These are phyloP conservation scores for Lamellibrachia columna DNA, from an alignment of 2,888 invertebrate genomes.

Conservation along the genomic window DNA sequence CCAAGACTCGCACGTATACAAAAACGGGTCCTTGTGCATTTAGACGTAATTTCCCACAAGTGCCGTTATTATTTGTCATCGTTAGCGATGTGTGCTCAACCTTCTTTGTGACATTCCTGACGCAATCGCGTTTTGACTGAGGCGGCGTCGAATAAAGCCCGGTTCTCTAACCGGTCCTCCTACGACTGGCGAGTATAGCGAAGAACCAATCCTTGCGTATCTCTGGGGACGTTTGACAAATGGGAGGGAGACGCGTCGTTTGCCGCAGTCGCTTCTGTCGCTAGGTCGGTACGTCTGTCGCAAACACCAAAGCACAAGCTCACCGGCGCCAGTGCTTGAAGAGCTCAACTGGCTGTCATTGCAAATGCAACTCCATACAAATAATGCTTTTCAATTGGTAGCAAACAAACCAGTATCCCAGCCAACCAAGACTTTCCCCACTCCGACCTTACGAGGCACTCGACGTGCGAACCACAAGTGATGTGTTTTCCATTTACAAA, in stretches of 20 bases:
- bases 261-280: not conserved
- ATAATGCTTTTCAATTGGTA: no score
- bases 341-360: no score
- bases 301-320: no score
- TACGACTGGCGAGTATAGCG: not conserved
- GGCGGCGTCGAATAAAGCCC: not conserved
- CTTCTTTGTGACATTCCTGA: not conserved
- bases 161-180: not conserved
- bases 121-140: constrained; percentile 2
- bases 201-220: not conserved
- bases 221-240: not conserved
- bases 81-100: not conserved
- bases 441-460: no score
- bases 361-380: no score
- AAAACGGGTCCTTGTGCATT: constrained; percentile 3
- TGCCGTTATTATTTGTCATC: not conserved
- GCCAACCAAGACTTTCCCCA: no score
- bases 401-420: no score
- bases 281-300: no score
- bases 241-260: not conserved
- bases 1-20: not conserved
- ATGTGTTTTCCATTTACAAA: no score
- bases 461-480: no score
- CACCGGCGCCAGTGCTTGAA: no score
- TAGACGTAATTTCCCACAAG: not conserved